Evolutionary conservation across 2,797 vertebrate genomes (phyloP).

Genomic region (Pseudochromis fuscus): DNA sequence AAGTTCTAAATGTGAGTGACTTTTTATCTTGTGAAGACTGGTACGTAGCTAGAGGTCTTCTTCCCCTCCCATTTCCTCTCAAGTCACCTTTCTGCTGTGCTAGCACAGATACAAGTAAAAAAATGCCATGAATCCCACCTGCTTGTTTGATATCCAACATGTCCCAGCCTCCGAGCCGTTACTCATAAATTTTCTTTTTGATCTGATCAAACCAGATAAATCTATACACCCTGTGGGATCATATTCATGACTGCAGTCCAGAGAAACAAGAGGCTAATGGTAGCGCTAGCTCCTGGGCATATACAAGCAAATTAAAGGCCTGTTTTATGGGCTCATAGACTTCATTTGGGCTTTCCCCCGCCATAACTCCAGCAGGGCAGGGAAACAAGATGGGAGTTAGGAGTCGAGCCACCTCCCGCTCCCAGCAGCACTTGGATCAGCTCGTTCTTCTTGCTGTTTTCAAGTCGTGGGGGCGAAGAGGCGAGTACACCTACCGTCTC

Average conservation of each 20-base stretch:
- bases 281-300: slow-evolving; percentile 62
- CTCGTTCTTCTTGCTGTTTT: slow-evolving; percentile 44
- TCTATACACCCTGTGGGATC: slow-evolving; percentile 52
- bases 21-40: slow-evolving; percentile 40
- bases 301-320: slow-evolving; percentile 73
- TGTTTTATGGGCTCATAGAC: slow-evolving; percentile 73
- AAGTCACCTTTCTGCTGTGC: slow-evolving; percentile 35
- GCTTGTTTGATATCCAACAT: slow-evolving; percentile 63
- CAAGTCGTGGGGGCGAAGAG: slow-evolving; percentile 46
- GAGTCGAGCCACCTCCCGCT: slow-evolving; percentile 41
- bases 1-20: slow-evolving; percentile 36
- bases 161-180: slow-evolving; percentile 20
- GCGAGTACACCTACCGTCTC: slow-evolving; percentile 65
- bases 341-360: slow-evolving; percentile 71
- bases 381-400: slow-evolving; percentile 45
- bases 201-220: slow-evolving; percentile 67
- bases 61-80: slow-evolving; percentile 55
- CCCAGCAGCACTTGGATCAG: slow-evolving; percentile 53
- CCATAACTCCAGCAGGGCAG: slow-evolving; percentile 43
- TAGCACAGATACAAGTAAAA: slow-evolving; percentile 49
- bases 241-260: slow-evolving; percentile 46
- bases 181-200: slow-evolving; percentile 64
- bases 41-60: slow-evolving; percentile 55
- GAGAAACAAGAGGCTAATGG: slow-evolving; percentile 52
- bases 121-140: slow-evolving; percentile 64